These are phyloP conservation scores for Epistrophe grossulariae DNA, from an alignment of 2,888 invertebrate species.

Conservation along the genomic window DNA sequence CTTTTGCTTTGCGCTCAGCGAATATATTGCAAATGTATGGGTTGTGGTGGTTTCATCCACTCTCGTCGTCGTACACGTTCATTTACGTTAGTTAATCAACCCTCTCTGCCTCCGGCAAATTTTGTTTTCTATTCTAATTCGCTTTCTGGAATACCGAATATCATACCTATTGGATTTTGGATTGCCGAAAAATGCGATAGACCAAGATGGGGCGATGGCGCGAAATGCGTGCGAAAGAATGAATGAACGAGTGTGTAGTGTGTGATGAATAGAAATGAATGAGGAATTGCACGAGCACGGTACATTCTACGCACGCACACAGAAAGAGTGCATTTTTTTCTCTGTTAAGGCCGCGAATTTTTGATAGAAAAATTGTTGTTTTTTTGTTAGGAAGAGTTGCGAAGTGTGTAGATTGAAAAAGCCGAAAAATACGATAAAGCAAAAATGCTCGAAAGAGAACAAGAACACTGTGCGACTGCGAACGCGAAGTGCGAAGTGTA, in stretches of 20 bases:
- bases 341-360: conserved; percentile 36
- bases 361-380: neutral
- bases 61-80: conserved; percentile 50
- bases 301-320: conserved; percentile 74
- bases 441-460: conserved; percentile 17
- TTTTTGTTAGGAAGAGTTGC: conserved; percentile 13
- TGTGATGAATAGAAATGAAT: conserved; percentile 65
- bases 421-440: conserved; percentile 29
- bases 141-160: conserved; percentile 14
- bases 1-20: conserved; percentile 36
- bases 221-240: conserved; percentile 79
- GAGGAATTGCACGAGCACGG: conserved; percentile 72
- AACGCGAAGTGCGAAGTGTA: conserved; percentile 36
- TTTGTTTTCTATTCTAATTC: conserved; percentile 48
- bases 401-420: conserved; percentile 33
- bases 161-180: conserved; percentile 37
- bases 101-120: conserved; percentile 56
- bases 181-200: conserved; percentile 78
- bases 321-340: conserved; percentile 74
- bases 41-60: conserved; percentile 56
- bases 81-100: conserved; percentile 44
- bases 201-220: conserved; percentile 78
- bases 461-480: neutral
- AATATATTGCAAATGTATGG: conserved; percentile 42
- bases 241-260: conserved; percentile 66